Conservation (phyloP, 1,140 invertebrate genomes). For the Popillia japonica region DNA sequence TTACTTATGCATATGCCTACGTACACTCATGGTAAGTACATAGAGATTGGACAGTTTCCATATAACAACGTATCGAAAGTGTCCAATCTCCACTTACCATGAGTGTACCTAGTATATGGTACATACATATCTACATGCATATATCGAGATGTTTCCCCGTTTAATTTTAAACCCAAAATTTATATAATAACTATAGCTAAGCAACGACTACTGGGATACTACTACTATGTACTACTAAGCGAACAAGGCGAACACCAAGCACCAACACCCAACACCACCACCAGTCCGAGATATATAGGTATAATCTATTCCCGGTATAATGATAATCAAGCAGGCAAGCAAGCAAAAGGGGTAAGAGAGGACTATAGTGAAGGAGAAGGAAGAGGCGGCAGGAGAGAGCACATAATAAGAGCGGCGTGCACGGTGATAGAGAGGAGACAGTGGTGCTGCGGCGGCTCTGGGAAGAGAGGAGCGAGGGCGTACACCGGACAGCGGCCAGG, state of each 20-base stretch:
- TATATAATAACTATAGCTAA: conserved; percentile 27
- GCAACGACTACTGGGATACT: neutral
- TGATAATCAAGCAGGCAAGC: conserved; percentile 54
- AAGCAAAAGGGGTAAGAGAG: conserved; percentile 47
- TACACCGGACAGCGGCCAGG: conserved; percentile 57
- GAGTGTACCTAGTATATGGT: too few species aligned
- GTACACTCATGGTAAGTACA: too few species aligned
- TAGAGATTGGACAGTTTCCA: too few species aligned
- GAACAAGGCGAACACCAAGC: neutral
- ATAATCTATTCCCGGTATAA: conserved; percentile 57
- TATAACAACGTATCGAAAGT: too few species aligned
- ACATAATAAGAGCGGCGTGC: conserved; percentile 51
- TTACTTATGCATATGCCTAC: too few species aligned
- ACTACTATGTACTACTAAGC: neutral
- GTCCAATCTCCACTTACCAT: too few species aligned
- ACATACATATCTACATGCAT: neutral
- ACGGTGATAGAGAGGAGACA: neutral
- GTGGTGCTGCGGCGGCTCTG: conserved; percentile 40
- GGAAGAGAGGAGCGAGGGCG: conserved; percentile 41
- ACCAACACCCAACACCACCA: neutral
- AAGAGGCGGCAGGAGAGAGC: neutral
- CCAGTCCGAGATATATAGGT: conserved; percentile 17
- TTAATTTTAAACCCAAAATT: conserved; percentile 35
- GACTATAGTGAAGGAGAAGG: neutral
- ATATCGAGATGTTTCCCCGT: neutral